phyloP scores from a whole-genome alignment of 2,113 vertebrate genomes.

The Strix aluco region DNA sequence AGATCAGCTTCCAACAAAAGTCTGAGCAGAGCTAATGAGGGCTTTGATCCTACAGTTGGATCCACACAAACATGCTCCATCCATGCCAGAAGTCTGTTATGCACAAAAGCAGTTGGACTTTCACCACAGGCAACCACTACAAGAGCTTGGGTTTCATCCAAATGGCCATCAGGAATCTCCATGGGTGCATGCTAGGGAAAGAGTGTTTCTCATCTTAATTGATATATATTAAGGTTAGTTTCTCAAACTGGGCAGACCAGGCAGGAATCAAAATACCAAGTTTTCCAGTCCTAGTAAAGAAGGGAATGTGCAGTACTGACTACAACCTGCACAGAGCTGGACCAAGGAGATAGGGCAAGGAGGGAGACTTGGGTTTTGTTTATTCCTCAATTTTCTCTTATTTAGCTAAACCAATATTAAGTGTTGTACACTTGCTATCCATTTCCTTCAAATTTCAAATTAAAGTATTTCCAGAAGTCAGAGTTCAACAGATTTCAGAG shows the following conservation, averaged over 20 bases:
- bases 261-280: background rate
- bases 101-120: background rate
- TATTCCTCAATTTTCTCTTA: background rate
- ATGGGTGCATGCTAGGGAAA: background rate
- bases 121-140: background rate
- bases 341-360: background rate
- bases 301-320: background rate
- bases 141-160: background rate
- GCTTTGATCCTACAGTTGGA: background rate
- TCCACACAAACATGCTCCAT: background rate
- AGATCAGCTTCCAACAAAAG: background rate
- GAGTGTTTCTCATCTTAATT: background rate
- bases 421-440: background rate
- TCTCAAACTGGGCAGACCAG: background rate
- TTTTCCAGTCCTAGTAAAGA: background rate
- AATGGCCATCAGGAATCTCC: background rate
- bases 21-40: background rate
- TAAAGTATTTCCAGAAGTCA: background rate
- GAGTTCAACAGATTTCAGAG: background rate
- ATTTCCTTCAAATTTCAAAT: background rate
- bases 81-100: background rate
- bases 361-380: background rate
- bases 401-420: background rate
- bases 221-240: background rate
- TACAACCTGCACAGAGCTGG: background rate